Base-by-base conservation (phyloP, 2,113 vertebrate species). In the Polypterus bichir region DNA sequence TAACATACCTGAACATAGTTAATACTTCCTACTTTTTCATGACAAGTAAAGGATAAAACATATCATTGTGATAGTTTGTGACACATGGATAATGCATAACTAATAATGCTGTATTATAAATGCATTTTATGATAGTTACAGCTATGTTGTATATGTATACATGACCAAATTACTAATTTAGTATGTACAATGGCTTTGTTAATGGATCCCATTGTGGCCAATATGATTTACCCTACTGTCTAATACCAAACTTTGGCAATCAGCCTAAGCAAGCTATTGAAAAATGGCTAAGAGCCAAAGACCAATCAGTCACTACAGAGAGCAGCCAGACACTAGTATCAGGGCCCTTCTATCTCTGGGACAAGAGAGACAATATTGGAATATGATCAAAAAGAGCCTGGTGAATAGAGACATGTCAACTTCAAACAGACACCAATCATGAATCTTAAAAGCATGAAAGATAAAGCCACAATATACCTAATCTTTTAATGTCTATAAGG, bases 291-390 rank as follows among this genome's bases (percentile, higher is more conserved):
- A 1, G 59, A 57, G 76, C 78, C 80, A 81, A 70, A 57, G 62
- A 45, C 62, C 55, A 46, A 58, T 52, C 47, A 54, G 54, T 46
- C 59, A 48, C 9, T 45, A 58, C 55, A 49, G 66, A 60, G 27
- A 11, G 74, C 75, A 70, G 80, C 77, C 76, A 77, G 77, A 65
- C 51, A 52, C 71, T 76, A 74, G 64, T 74, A 55, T 71, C 73
- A 75, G 70, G 66, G 61, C 71, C 70, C 73, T 68, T 3, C 70
- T 68, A 74, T 69, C 69, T 69, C 73, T 72, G 56, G 60, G 59
- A 62, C 64, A 69, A 71, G 73, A 84, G 81, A 85, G 83, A 85
- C 83, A 87, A 86, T 83, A 79, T 77, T 84, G 84, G 83, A 81
- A 80, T 64, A 4, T 69, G 71, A 76, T 82, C 83, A 86, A 68